Percentiles rank a stretch among this genome's conserved stretches.
These are phyloP conservation scores for Cephus cinctus DNA, from an alignment of 1,140 invertebrate genomes.

Conservation along the genomic window DNA sequence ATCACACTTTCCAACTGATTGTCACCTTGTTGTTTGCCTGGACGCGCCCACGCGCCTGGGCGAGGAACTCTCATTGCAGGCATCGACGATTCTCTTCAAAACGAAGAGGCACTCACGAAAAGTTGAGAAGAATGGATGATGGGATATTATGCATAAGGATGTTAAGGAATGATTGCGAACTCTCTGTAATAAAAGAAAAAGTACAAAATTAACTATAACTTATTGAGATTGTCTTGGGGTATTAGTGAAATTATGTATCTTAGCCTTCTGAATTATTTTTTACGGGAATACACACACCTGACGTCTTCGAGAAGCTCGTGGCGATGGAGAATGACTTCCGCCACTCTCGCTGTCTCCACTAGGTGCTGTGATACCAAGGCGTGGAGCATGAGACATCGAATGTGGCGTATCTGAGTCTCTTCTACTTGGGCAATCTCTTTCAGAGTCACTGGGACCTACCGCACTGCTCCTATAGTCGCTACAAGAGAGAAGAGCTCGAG, in stretches of 20 bases:
- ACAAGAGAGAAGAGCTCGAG: conserved; percentile 53
- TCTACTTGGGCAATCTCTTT: conserved; percentile 73
- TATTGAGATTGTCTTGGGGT: conserved; percentile 1
- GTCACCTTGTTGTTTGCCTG: conserved; percentile 77
- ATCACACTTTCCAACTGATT: conserved; percentile 17
- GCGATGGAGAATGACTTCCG: conserved; percentile 82
- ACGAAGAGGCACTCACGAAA: conserved; percentile 97
- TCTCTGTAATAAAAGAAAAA: conserved; percentile 60
- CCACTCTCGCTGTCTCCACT: conserved; percentile 83
- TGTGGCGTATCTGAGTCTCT: conserved; percentile 64
- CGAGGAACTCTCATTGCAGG: conserved; percentile 91
- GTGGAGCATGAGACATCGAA: conserved; percentile 51
- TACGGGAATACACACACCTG: no score
- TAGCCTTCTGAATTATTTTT: no score
- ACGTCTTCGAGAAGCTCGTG: conserved; percentile 76
- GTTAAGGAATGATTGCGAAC: conserved; percentile 90
- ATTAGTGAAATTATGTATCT: conserved; percentile 13
- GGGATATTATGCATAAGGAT: conserved; percentile 95
- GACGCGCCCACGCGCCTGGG: conserved; percentile 86
- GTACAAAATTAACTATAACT: no score
- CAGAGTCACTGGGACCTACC: conserved; percentile 83
- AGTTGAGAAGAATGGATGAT: conserved; percentile 98
- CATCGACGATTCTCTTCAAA: conserved; percentile 93
- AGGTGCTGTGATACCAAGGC: conserved; percentile 66
- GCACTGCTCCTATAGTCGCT: conserved; percentile 91